phyloP scores from a whole-genome alignment of 2,797 vertebrate species.

The Ibycter americanus region DNA sequence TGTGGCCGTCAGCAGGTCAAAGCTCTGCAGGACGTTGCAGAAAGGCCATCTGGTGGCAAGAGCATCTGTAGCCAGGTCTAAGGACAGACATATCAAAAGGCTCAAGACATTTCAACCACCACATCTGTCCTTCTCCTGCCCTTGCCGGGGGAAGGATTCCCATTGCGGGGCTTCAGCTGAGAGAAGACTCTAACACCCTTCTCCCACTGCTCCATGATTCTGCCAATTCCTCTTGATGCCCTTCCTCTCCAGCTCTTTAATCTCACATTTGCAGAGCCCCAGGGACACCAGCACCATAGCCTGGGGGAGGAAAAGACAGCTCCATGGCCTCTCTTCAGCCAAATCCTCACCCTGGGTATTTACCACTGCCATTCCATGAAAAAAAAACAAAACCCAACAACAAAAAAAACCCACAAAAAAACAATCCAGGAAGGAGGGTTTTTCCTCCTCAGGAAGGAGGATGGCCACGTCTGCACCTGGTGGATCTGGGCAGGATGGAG shows the following conservation, averaged over 20 bases:
- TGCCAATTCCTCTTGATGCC: not conserved
- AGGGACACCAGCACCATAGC: not conserved
- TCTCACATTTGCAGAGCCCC: not conserved
- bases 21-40: not conserved
- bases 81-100: not conserved
- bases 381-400: not conserved
- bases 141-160: not conserved
- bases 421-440: fast-evolving
- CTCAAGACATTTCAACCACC: not conserved
- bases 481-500: not conserved
- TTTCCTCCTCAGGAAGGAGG: not conserved
- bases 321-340: not conserved
- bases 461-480: not conserved
- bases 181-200: not conserved
- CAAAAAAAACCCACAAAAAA: not conserved
- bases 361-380: not conserved
- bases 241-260: not conserved
- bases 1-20: not conserved
- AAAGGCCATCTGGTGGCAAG: not conserved
- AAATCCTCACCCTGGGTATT: not conserved
- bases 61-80: not conserved
- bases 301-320: not conserved
- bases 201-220: not conserved
- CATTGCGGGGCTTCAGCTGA: not conserved
- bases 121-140: not conserved